These are phyloP conservation scores for Sminthopsis crassicaudata DNA, from an alignment of 2,113 vertebrate genomes.

Conservation along the genomic window DNA sequence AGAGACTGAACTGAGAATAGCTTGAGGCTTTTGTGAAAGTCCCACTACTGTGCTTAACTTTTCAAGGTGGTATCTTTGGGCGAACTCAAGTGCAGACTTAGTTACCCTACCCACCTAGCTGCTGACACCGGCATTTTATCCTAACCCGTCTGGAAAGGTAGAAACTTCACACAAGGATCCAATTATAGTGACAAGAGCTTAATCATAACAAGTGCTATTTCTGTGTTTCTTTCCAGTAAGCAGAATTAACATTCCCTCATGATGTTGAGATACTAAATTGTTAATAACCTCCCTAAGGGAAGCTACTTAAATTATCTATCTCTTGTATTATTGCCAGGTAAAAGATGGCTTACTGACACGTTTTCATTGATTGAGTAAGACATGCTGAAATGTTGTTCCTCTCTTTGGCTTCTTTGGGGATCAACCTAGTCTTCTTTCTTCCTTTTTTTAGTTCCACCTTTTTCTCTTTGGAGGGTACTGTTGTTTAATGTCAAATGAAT, in stretches of 20 bases:
- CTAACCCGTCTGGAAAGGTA: slow-evolving; percentile 33
- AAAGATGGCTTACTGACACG: slow-evolving; percentile 13
- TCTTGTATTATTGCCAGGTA: neutral
- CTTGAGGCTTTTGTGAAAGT: neutral
- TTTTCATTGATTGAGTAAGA: slow-evolving; percentile 5
- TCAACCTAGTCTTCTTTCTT: slow-evolving; percentile 1
- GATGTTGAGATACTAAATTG: slow-evolving; percentile 41
- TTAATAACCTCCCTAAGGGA: slow-evolving; percentile 36
- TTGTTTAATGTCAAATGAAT: slow-evolving; percentile 1
- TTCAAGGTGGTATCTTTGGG: neutral
- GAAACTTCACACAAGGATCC: slow-evolving; percentile 43
- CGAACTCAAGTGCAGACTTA: neutral
- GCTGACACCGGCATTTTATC: neutral
- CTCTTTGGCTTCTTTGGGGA: slow-evolving; percentile 11
- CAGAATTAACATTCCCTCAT: slow-evolving; percentile 43
- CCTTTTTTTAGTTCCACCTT: neutral
- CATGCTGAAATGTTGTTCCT: slow-evolving; percentile 11
- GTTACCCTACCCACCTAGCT: neutral
- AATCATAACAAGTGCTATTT: slow-evolving; percentile 47
- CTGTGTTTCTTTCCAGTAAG: slow-evolving; percentile 38
- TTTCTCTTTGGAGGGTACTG: slow-evolving; percentile 39
- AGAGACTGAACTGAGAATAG: neutral
- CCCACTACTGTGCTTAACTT: neutral
- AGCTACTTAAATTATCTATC: neutral
- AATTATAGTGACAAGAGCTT: slow-evolving; percentile 41